Evolutionary conservation across 1,140 invertebrate genomes (phyloP).

Genomic region (Ctenoplectra terminalis): DNA sequence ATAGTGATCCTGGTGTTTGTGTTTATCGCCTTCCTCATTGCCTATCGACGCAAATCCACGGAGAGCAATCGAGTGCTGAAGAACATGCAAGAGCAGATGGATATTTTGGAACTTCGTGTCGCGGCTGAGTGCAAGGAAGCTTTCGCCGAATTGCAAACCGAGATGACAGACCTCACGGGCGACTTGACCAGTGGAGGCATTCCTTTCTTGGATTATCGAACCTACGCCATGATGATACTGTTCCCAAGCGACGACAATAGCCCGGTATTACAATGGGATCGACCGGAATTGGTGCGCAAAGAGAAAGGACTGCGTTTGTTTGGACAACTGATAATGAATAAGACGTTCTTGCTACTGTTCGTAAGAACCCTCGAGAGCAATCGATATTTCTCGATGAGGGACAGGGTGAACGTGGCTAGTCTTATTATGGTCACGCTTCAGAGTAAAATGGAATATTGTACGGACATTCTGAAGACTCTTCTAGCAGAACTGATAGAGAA

Average conservation of each 20-base stretch:
- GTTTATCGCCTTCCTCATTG: slow-evolving; percentile 95
- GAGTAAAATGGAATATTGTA: slow-evolving; percentile 99
- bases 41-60: slow-evolving; percentile 97
- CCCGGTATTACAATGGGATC: slow-evolving; percentile 95
- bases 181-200: slow-evolving; percentile 97
- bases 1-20: slow-evolving; percentile 89
- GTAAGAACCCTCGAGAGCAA: slow-evolving; percentile 99
- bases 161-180: slow-evolving; percentile 98
- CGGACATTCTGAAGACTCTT: slow-evolving; percentile 98
- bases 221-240: slow-evolving; percentile 98
- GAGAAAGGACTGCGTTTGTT: slow-evolving; percentile 97
- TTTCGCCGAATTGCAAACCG: slow-evolving; percentile 99
- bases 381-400: slow-evolving; percentile 94
- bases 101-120: slow-evolving; percentile 97
- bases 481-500: slow-evolving; percentile 98
- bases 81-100: slow-evolving; percentile 99
- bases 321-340: slow-evolving; percentile 98
- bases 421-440: slow-evolving; percentile 99
- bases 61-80: slow-evolving; percentile 98
- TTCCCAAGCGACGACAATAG: slow-evolving; percentile 98
- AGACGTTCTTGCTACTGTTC: slow-evolving; percentile 98
- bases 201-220: slow-evolving; percentile 97
- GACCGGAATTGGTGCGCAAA: slow-evolving; percentile 93
- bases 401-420: slow-evolving; percentile 98
- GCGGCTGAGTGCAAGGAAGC: slow-evolving; percentile 99